Base-by-base conservation (phyloP, 2,797 vertebrate genomes). In the Spondyliosoma cantharus region DNA sequence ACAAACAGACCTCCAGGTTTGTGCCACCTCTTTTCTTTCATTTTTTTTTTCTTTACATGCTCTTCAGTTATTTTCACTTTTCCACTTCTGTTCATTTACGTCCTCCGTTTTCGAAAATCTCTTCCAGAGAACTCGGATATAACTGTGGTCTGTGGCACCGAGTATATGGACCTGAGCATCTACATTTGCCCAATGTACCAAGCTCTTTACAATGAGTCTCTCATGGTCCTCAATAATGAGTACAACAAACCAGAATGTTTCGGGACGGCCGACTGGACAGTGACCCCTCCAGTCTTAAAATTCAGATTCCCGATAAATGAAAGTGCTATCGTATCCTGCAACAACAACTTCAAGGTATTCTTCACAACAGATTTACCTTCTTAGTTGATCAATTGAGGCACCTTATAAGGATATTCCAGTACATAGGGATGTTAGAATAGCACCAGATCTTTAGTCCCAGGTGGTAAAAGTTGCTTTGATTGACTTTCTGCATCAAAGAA, bases 1-100 rank as follows among this genome's bases (percentile, higher is more conserved):
- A 92, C 95, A 27, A 92, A 87, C 86, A 93, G 92, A 89, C 0
- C 60, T 46, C 93, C 94, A 89, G 86, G 95, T 96, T 63, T 74
- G 88, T 89, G 13, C 1, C 7, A 2, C 70, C 2, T 37, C 37
- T 37, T 37, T 37, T 37, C 9, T 37, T 37, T 37, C 37, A 0
- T 37, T 37, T 37, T 37, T 37, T 37, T 60, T 63, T 56, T 20
- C 71, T 3, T 11, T 0, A 32, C 12, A 29, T 48, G 1, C 14
- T 74, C 2, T 14, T 22, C 15, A 67, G 3, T 63, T 5, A 13
- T 53, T 74, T 48, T 74, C 1, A 57, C 13, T 20, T 15, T 63
- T 24, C 0, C 14, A 14, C 15, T 16, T 43, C 19, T 45, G 4
- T 22, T 7, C 5, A 43, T 53, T 54, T 12, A 17, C 2, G 4